Evolutionary conservation across 2,888 invertebrate species (phyloP), one percentile per base, ranked within the genome.

Genomic region (Lasioglossum zephyrum): DNA sequence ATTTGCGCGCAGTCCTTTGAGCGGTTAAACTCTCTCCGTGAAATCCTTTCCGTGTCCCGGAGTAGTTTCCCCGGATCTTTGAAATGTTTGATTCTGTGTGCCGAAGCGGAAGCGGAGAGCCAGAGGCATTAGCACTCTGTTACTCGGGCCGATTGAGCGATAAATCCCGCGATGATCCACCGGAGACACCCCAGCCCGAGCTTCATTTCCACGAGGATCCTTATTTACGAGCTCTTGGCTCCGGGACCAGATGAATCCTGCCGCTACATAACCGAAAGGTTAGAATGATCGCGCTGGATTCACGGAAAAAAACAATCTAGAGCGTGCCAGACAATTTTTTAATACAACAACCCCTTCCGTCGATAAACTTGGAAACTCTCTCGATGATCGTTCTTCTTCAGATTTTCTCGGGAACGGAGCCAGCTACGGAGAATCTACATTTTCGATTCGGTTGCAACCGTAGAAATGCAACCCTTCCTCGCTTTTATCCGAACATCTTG

Each of bases 191-290:
- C 26, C 4, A 72, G 31, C 66, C 75, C 74, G 66, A 81, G 84
- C 77, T 86, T 84, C 81, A 84, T 86, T 84, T 84, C 85, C 86
- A 31, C 76, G 73, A 49, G 86, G 80, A 85, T 84, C 86, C 81
- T 78, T 86, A 78, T 84, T 86, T 86, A 86, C 79, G 80, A 80
- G 80, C 44, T 53, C 72, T 16, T 47, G 60, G 39, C 75, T 73
- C 39, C 47, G 41, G 60, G 53, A 26, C 63, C 18, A 70, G 75
- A 80, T 83, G 79, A 85, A 85, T 83, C 83, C 41, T 26, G 36
- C 8, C 69, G 57, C 74, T 53, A 47, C 74, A 47, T 16, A 2
- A 36, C 57, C 66, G 26, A 26, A 60, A n/a, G 57, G 57, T n/a
- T n/a, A 22, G 11, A 57, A 11, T 2, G 57, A 57, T n/a, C 57